Percentiles rank a stretch among this genome's conserved stretches.
These are phyloP conservation scores for Carcinoscorpius rotundicauda DNA, from an alignment of 1,140 invertebrate genomes.

Conservation along the genomic window DNA sequence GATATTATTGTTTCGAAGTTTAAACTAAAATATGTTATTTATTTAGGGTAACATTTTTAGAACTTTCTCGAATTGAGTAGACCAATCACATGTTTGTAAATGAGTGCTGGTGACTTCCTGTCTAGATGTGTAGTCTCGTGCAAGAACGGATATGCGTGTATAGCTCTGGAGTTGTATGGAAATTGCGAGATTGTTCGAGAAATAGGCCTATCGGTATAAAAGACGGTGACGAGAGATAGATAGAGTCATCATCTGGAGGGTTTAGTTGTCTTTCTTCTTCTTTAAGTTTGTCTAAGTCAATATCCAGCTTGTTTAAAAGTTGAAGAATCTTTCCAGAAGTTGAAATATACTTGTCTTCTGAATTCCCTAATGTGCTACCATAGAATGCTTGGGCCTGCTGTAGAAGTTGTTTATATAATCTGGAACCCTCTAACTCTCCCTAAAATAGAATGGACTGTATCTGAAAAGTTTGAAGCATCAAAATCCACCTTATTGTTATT, in stretches of 20 bases:
- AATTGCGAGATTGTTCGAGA: too few species aligned
- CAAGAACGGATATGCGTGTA: too few species aligned
- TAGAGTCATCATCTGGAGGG: conserved; percentile 36
- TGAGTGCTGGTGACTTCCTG: too few species aligned
- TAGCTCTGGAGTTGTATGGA: too few species aligned
- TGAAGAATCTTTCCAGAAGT: conserved; percentile 42
- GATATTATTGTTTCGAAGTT: too few species aligned
- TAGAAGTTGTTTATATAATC: conserved; percentile 55
- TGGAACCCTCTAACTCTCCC: conserved; percentile 64
- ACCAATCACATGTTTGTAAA: too few species aligned
- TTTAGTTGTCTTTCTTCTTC: conserved; percentile 37
- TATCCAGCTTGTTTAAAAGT: conserved; percentile 38
- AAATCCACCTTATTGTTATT: conserved; percentile 15
- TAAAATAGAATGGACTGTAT: conserved; percentile 19
- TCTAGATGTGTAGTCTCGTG: too few species aligned
- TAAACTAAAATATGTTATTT: too few species aligned
- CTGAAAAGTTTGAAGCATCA: conserved; percentile 17
- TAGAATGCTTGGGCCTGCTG: conserved; percentile 48
- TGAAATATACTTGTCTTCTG: conserved; percentile 10
- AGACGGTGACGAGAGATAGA: too few species aligned
- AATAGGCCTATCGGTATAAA: too few species aligned
- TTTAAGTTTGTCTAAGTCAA: conserved; percentile 40
- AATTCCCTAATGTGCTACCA: conserved; percentile 7
- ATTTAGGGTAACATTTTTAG: too few species aligned
- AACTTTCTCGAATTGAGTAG: too few species aligned